Evolutionary conservation across 2,888 invertebrate species (phyloP), one percentile per base, ranked within the genome.

Genomic region (Agrotis ipsilon): DNA sequence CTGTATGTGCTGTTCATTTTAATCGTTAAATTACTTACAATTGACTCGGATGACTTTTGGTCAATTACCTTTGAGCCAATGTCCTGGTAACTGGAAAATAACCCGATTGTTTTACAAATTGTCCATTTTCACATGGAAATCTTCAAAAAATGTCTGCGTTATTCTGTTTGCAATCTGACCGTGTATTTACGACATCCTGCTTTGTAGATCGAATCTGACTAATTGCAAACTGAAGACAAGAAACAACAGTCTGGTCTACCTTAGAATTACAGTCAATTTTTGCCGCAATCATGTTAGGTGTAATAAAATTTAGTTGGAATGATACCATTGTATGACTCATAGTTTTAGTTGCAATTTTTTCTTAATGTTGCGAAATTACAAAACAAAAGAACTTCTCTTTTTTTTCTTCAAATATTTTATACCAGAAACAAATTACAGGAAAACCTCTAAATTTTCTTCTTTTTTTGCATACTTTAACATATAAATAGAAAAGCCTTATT

Each of bases 111-210:
- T 58, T 68, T 19, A 32, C 16, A 46, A 27, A 57, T 39, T 52
- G 46, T 46, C 24, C 6, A 59, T 48, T 71, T 68, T 71, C 67
- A 58, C 74, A 73, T 61, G 45, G 51, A 72, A 46, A 43, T 19
- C 7, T 6, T 39, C 59, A 74, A 77, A 69, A 75, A 59, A 52
- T n/a, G 14, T 45, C 45, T 24, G 14, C 49, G 46, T 54, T 68
- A 71, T 75, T 79, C 49, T 49, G n/a, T 51, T 49, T 46, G 58
- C 48, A 43, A 59, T n/a, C 63, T 64, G 68, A 80, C 72, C 75
- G 84, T 86, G 86, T 90, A 91, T 92, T 91, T 90, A 88, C 86
- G 85, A 92, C 92, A 93, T 94, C 93, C 93, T 92, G 92, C 89
- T 92, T 83, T 71, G 75, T 83, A 90, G 91, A 93, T 93, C 78